These are phyloP conservation scores for Andrena marginata DNA, from an alignment of 2,888 invertebrate genomes.

Conservation along the genomic window DNA sequence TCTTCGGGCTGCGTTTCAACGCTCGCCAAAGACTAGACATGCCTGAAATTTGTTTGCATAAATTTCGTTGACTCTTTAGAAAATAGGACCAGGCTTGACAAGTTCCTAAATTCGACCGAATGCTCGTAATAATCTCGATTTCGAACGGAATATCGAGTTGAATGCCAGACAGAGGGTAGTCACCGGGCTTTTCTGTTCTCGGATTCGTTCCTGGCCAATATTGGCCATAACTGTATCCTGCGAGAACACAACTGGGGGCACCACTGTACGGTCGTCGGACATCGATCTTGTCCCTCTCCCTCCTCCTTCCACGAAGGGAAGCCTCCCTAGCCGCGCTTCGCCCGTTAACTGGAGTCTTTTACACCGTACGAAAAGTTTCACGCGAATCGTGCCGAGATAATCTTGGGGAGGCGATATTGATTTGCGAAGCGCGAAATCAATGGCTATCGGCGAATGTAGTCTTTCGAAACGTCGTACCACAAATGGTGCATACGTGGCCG, in stretches of 20 bases:
- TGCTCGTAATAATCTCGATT: neutral
- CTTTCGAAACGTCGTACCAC: neutral
- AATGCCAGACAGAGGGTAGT: neutral
- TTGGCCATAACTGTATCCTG: constrained; percentile 64
- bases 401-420: constrained; percentile 69
- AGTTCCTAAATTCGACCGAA: neutral
- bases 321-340: constrained; percentile 36
- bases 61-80: neutral
- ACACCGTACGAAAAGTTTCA: constrained; percentile 76
- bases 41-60: neutral
- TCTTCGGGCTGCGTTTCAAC: neutral
- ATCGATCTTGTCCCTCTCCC: constrained; percentile 73
- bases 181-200: constrained; percentile 31
- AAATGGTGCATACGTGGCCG: neutral
- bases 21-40: neutral
- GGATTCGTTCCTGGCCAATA: constrained; percentile 55
- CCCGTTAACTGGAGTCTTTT: constrained; percentile 52
- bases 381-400: constrained; percentile 66
- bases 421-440: constrained; percentile 70
- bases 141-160: neutral
- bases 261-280: constrained; percentile 76
- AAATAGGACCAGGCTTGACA: too few relatives aligned
- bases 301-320: constrained; percentile 36
- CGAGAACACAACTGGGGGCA: constrained; percentile 74
- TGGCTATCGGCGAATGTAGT: constrained; percentile 42